These are phyloP conservation scores for Oreochromis grahami DNA, from an alignment of 2,797 vertebrate genomes.

Conservation along the genomic window DNA sequence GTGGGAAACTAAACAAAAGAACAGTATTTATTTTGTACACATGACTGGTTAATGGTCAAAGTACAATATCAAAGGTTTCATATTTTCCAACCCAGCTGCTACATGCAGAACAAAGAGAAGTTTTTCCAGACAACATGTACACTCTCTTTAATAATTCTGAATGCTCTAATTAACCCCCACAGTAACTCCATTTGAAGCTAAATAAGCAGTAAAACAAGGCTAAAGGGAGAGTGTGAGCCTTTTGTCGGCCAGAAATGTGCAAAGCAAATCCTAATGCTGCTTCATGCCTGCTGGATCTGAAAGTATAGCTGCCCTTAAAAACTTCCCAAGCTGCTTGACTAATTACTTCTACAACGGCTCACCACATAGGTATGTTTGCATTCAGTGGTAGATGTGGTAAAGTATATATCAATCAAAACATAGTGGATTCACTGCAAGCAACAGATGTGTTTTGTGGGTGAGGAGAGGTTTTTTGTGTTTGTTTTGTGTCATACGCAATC, in stretches of 20 bases:
- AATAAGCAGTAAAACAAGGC: not conserved
- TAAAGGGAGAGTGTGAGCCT: not conserved
- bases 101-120: not conserved
- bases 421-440: not conserved
- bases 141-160: not conserved
- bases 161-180: not conserved
- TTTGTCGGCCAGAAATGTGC: not conserved
- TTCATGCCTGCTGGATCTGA: not conserved
- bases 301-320: not conserved
- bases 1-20: accelerated
- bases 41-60: not conserved
- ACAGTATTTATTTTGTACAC: not conserved
- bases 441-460: not conserved
- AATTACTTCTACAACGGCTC: not conserved
- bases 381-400: not conserved
- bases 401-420: not conserved
- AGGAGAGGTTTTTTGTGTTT: not conserved
- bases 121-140: not conserved
- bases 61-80: not conserved
- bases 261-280: not conserved
- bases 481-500: not conserved
- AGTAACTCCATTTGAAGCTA: not conserved
- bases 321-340: not conserved
- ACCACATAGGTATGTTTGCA: not conserved
- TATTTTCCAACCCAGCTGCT: not conserved